A percentile compares a stretch with the other conserved stretches of the same genome.
These are phyloP conservation scores for Caenorhabditis sp. DNA, from an alignment of 2,888 invertebrate genomes.

Conservation along the genomic window DNA sequence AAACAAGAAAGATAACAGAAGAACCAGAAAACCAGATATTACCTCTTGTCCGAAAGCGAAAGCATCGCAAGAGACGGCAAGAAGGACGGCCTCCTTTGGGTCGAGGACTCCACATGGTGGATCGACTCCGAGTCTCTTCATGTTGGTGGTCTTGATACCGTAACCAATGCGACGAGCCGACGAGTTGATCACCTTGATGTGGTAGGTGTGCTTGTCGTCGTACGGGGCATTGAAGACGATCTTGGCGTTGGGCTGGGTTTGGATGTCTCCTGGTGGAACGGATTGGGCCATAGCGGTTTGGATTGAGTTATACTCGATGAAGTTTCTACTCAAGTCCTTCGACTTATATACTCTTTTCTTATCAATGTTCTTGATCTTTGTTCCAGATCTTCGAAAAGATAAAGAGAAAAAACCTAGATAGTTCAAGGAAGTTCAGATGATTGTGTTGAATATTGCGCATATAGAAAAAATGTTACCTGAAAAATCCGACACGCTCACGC, in stretches of 20 bases:
- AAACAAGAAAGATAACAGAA: too few species aligned
- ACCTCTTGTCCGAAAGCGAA: constrained; percentile 71
- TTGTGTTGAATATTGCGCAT: too few species aligned
- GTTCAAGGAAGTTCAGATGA: neutral
- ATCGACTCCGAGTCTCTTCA: constrained; percentile 55
- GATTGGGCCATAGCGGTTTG: constrained; percentile 71
- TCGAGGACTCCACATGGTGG: constrained; percentile 73
- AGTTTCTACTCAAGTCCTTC: neutral
- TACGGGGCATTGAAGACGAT: constrained; percentile 80
- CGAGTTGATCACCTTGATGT: constrained; percentile 73
- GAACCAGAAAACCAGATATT: neutral
- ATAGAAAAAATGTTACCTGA: neutral
- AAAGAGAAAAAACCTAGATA: neutral
- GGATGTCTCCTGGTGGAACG: constrained; percentile 77
- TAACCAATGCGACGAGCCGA: constrained; percentile 77
- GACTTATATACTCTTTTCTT: neutral
- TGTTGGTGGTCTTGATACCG: constrained; percentile 77
- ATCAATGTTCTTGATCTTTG: neutral
- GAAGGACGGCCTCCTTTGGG: constrained; percentile 76
- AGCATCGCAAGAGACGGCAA: constrained; percentile 74
- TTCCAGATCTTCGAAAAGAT: neutral
- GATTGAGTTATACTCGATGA: constrained; percentile 3
- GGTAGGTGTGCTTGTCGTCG: constrained; percentile 79
- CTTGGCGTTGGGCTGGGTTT: constrained; percentile 74
- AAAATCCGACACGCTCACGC: neutral